Conservation (phyloP, 2,113 vertebrate species). For the Oxyruncus cristatus region DNA sequence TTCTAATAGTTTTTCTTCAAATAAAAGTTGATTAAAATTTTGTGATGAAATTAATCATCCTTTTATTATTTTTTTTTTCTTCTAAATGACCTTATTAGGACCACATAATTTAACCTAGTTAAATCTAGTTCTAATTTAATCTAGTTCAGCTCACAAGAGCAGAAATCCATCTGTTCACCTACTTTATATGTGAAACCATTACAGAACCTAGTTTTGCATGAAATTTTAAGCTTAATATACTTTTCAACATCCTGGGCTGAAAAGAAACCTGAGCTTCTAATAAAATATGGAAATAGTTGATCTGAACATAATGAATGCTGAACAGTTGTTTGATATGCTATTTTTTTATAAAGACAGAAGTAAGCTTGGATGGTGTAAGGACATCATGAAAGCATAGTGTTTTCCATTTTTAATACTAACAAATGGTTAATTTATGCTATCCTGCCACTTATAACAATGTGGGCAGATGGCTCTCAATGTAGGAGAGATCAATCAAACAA, state of each 20-base stretch:
- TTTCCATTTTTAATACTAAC: neutral
- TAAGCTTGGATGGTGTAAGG: neutral
- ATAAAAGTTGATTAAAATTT: neutral
- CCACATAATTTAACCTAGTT: neutral
- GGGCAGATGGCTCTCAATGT: neutral
- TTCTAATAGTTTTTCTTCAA: neutral
- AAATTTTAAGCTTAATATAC: neutral
- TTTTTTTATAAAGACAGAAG: fast-evolving
- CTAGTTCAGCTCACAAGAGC: neutral
- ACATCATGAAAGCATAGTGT: neutral
- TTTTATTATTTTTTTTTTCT: neutral
- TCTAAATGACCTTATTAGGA: neutral
- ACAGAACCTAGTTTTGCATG: neutral
- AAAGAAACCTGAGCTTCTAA: neutral
- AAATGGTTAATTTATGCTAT: neutral
- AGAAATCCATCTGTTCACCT: slow-evolving; percentile 42
- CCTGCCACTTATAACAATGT: neutral
- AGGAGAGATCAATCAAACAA: neutral
- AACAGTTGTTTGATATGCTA: neutral
- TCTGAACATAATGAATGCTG: neutral
- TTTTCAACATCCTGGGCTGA: neutral
- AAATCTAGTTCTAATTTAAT: neutral
- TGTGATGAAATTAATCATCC: neutral
- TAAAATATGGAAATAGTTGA: neutral
- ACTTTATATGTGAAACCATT: neutral